Evolutionary conservation across 2,113 vertebrate species (phyloP).

Genomic region (human (Homo sapiens)): GRCh38 chr1:183730501-183731000

Average conservation of each 20-base stretch:
- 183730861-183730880: background rate
- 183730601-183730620: background rate
- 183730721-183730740: background rate
- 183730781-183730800: slow-evolving; percentile 44
- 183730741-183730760: slow-evolving; percentile 16
- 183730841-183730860: background rate
- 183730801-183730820: slow-evolving; percentile 25
- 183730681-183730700: slow-evolving; percentile 34
- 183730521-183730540: background rate
- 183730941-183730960: background rate
- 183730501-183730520: background rate
- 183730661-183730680: slow-evolving; percentile 63
- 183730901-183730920: slow-evolving; percentile 7
- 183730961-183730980: background rate
- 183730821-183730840: slow-evolving; percentile 26
- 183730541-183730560: slow-evolving; percentile 29
- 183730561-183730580: slow-evolving; percentile 46
- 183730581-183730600: slow-evolving; percentile 36
- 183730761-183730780: background rate
- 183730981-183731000: background rate
- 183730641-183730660: slow-evolving; percentile 42
- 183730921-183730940: background rate
- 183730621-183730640: slow-evolving; percentile 46
- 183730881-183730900: background rate
- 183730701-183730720: slow-evolving; percentile 57